Evolutionary conservation across 2,113 vertebrate genomes (phyloP).

Genomic region (Capricornis sumatraensis): DNA sequence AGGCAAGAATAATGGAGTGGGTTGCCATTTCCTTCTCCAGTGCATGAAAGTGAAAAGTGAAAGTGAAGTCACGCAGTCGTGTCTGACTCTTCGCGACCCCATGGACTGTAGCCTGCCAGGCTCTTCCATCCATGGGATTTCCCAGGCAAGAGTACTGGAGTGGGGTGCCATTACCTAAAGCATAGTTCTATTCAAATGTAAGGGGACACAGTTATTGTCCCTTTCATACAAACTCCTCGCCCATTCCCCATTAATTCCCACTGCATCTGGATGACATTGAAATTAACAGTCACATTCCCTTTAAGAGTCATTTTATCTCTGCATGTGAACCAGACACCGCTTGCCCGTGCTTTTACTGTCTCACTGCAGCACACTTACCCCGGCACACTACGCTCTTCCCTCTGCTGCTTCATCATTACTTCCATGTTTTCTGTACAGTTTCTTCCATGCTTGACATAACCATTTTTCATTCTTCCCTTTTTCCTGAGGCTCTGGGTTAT

Average conservation of each 20-base stretch:
- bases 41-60: too few species aligned
- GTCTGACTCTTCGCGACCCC: too few species aligned
- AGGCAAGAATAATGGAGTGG: too few species aligned
- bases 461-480: conserved; percentile 16
- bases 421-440: conserved; percentile 35
- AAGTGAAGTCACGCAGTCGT: too few species aligned
- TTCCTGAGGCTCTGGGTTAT: conserved; percentile 2
- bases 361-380: neutral
- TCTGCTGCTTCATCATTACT: neutral
- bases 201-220: neutral
- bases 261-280: neutral
- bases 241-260: neutral
- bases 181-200: neutral
- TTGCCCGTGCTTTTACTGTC: neutral
- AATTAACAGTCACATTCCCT: neutral
- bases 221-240: neutral
- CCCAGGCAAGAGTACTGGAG: too few species aligned
- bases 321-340: neutral
- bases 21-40: too few species aligned
- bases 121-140: too few species aligned
- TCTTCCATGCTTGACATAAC: conserved; percentile 15
- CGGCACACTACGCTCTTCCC: neutral
- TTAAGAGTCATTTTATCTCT: neutral
- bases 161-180: too few species aligned
- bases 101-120: too few species aligned